These are phyloP conservation scores for Sceliomorpha sp. DNA, from an alignment of 2,888 invertebrate species.

Conservation along the genomic window DNA sequence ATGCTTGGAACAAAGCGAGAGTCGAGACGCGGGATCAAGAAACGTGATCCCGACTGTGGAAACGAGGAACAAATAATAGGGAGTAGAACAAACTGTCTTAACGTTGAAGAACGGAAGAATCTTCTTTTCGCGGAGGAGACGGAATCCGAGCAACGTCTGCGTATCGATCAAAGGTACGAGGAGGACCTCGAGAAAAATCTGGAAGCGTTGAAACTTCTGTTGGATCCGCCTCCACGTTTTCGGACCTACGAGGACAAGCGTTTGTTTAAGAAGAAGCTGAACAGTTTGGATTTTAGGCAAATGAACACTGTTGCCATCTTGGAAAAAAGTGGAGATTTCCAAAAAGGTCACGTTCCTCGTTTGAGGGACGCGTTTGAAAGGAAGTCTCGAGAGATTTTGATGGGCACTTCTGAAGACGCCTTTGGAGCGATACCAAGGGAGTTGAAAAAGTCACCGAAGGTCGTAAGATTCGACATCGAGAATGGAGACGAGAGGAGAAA, in stretches of 20 bases:
- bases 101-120: not conserved
- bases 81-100: not conserved
- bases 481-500: constrained; percentile 27
- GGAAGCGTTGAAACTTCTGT: constrained; percentile 67
- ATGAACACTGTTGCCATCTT: constrained; percentile 75
- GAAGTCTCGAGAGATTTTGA: constrained; percentile 24
- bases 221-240: constrained; percentile 69
- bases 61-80: constrained; percentile 8
- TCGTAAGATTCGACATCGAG: constrained; percentile 69
- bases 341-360: constrained; percentile 1
- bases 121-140: constrained; percentile 10
- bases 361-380: constrained; percentile 24
- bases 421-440: too few species aligned
- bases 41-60: constrained; percentile 50
- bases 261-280: constrained; percentile 67
- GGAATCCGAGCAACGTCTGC: not conserved
- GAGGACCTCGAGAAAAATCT: constrained; percentile 69
- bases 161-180: constrained; percentile 58
- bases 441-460: constrained; percentile 51
- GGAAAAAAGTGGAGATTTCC: constrained; percentile 34
- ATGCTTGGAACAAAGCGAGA: constrained; percentile 52
- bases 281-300: constrained; percentile 69
- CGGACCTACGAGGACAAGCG: constrained; percentile 60
- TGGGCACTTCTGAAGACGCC: too few species aligned
- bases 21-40: constrained; percentile 54